Percentiles rank a stretch among this genome's conserved stretches.
Evolutionary conservation across 2,113 vertebrate species (phyloP).

Genomic region (Lepisosteus osseus): DNA sequence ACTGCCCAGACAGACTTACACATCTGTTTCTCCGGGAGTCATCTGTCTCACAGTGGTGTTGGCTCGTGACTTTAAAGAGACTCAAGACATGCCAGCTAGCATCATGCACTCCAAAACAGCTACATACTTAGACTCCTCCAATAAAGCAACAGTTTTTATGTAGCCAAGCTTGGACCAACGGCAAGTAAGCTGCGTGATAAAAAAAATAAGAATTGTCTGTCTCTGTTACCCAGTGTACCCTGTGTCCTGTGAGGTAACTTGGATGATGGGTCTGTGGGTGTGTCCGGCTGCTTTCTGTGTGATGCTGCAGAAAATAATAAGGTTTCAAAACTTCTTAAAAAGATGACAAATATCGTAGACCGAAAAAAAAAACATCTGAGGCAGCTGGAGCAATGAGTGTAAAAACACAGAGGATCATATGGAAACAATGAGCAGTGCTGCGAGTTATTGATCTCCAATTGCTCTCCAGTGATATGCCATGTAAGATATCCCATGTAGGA

Average conservation of each 20-base stretch:
- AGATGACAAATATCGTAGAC: background rate
- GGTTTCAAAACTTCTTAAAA: slow-evolving; percentile 23
- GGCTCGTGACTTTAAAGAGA: background rate
- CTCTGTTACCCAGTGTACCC: slow-evolving; percentile 63
- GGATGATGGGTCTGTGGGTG: slow-evolving; percentile 64
- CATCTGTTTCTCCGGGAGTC: background rate
- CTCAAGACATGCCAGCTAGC: slow-evolving; percentile 5
- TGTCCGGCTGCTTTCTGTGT: slow-evolving; percentile 63
- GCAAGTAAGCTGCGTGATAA: background rate
- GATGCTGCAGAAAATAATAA: slow-evolving; percentile 70
- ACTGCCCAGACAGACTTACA: background rate
- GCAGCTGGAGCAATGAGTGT: too few species aligned
- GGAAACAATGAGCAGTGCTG: too few species aligned
- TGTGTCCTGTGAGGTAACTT: slow-evolving; percentile 60
- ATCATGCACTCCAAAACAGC: background rate
- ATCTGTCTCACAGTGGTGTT: background rate
- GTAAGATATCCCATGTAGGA: too few species aligned
- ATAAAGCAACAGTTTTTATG: slow-evolving; percentile 1
- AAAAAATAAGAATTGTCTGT: slow-evolving; percentile 34
- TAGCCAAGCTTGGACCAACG: background rate
- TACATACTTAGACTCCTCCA: background rate
- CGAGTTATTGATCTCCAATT: too few species aligned
- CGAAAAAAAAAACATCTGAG: background rate
- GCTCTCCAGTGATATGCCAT: too few species aligned
- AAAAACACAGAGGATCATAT: too few species aligned